A percentile compares a stretch with the other conserved stretches of the same genome.
Conservation (phyloP, 2,113 vertebrate species). For the Pseudonaja textilis region DNA sequence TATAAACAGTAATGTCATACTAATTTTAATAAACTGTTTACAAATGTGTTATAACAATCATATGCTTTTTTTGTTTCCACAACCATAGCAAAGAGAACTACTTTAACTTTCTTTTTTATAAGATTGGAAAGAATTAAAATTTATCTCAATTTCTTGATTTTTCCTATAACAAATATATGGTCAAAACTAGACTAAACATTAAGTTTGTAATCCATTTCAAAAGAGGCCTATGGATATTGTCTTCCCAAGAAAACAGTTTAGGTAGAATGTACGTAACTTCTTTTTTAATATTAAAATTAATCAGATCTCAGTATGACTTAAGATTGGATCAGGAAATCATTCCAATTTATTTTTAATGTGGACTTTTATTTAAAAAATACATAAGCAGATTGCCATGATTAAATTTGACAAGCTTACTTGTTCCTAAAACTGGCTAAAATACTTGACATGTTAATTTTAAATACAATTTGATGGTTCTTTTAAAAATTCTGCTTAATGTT, state of each 20-base stretch:
- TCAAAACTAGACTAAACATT: conserved; percentile 4
- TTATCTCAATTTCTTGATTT: not conserved
- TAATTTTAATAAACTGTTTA: not conserved
- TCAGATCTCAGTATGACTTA: not conserved
- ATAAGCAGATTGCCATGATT: not conserved
- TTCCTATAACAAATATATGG: not conserved
- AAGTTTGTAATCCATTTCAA: not conserved
- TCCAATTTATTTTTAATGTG: not conserved
- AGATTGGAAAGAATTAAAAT: conserved; percentile 26
- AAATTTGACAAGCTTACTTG: not conserved
- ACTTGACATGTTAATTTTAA: not conserved
- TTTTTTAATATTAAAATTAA: not conserved
- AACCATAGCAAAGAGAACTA: not conserved
- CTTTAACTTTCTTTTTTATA: not conserved
- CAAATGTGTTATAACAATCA: not conserved
- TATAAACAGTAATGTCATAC: conserved; percentile 31
- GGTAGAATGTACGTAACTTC: not conserved
- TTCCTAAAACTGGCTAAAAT: not conserved
- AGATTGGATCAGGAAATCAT: not conserved
- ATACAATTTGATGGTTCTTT: not conserved
- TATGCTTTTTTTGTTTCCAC: conserved; percentile 30
- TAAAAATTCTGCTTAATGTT: not conserved
- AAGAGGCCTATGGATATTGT: not conserved
- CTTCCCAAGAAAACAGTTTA: not conserved
- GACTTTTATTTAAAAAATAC: not conserved